Conservation (phyloP, 2,113 vertebrate genomes). For the Pygoscelis adeliae region DNA sequence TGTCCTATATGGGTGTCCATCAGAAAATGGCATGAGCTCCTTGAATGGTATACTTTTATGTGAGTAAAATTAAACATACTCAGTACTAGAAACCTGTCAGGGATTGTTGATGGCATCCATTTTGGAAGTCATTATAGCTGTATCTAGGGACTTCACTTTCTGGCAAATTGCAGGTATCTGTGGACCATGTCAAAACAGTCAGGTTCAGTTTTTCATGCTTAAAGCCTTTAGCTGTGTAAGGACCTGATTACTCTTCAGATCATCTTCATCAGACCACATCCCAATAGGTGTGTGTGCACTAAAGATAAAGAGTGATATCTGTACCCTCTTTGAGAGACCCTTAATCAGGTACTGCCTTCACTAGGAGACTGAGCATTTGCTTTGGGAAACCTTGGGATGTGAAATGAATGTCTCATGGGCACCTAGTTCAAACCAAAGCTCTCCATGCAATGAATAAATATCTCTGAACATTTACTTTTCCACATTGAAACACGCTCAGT, state of each 20-base stretch:
- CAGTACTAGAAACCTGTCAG: background rate
- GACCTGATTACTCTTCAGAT: background rate
- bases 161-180: background rate
- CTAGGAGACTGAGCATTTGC: background rate
- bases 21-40: background rate
- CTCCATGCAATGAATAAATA: background rate
- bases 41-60: background rate
- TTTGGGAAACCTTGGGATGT: background rate
- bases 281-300: background rate
- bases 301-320: background rate
- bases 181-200: background rate
- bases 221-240: background rate
- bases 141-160: background rate
- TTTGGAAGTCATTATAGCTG: background rate
- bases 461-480: background rate
- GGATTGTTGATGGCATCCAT: background rate
- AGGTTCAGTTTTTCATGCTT: background rate
- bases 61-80: background rate
- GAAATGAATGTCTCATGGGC: background rate
- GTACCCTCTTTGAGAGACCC: background rate
- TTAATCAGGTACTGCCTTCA: background rate
- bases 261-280: background rate
- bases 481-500: background rate
- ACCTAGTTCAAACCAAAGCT: background rate
- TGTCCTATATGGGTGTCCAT: background rate